A percentile compares a stretch with the other conserved stretches of the same genome.
Evolutionary conservation across 2,797 vertebrate genomes (phyloP).

Genomic region (Enteromius treurensis): DNA sequence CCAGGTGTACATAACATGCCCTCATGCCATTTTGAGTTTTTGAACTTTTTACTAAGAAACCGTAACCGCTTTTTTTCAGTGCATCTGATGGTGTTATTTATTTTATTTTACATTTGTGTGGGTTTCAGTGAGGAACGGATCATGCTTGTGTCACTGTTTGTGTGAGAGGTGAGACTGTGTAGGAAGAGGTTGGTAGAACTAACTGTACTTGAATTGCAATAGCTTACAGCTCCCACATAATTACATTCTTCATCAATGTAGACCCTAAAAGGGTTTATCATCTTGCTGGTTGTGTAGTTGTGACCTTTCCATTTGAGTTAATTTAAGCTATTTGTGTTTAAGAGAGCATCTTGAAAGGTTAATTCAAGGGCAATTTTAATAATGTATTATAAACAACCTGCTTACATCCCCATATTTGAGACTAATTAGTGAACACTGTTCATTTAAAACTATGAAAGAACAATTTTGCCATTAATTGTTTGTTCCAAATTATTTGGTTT

Average conservation of each 20-base stretch:
- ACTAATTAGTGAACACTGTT: background rate
- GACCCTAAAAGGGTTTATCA: slow-evolving; percentile 30
- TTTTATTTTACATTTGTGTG: slow-evolving; percentile 20
- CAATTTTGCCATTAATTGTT: background rate
- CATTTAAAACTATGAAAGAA: background rate
- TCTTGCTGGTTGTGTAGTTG: background rate
- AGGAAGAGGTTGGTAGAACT: slow-evolving; percentile 32
- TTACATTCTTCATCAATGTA: slow-evolving; percentile 24
- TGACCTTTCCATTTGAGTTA: slow-evolving; percentile 27
- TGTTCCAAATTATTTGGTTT: background rate
- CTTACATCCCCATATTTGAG: background rate
- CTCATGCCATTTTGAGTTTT: background rate
- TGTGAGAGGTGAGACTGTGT: slow-evolving; percentile 28
- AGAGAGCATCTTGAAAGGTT: slow-evolving; percentile 12
- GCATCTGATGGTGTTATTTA: slow-evolving; percentile 4
- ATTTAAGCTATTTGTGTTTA: slow-evolving; percentile 32
- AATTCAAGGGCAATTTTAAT: slow-evolving; percentile 17
- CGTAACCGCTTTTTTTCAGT: background rate
- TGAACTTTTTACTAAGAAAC: background rate
- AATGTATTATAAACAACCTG: slow-evolving; percentile 29
- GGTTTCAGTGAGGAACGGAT: slow-evolving; percentile 31
- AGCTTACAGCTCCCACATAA: slow-evolving; percentile 25
- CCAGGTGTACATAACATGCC: background rate
- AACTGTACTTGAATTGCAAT: slow-evolving; percentile 36
- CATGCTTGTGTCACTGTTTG: slow-evolving; percentile 29